Base-by-base conservation (phyloP, 2,888 invertebrate genomes). In the Tanaodytes sp. region DNA sequence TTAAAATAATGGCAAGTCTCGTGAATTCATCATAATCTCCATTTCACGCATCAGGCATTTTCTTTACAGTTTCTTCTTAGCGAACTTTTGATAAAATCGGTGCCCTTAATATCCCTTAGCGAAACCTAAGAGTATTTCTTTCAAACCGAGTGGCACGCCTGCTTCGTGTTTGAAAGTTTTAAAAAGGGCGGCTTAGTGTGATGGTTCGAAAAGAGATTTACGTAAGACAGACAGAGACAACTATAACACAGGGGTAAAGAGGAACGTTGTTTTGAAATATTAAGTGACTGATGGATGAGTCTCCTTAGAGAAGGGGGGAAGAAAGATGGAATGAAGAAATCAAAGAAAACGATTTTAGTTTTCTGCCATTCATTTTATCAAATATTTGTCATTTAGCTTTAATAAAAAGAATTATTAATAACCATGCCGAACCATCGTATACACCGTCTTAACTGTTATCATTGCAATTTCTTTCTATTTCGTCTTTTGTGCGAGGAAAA, bases 281-380 rank as follows among this genome's bases (percentile, higher is more conserved):
- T 82, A 81, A 82, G 82, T 82, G 82, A 82, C 82, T 82, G 83
- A 83, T 83, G 82, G 82, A 83, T 82, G 82, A 79, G 81, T 70
- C 79, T 82, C 80, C 78, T 75, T 76, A 76, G 80, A 78, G 73
- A 63, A 72, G 74, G 66, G 70, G 63, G 55, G 54, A 61, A 58
- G 49, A 66, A 70, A 69, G 71, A 72, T 68, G 64, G 59, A 48
- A 62, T 65, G 46, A 72, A 65, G 30, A 39, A 62, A 23, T 39
- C 59, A 65, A 68, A 67, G 65, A 62, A 68, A 67, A 67, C 52
- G 48, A 43, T 68, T 54, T 63, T 64, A 54, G 63, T 45, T 43
- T 58, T 57, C 63, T 58, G 42, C 46, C 62, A 51, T 63, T 61
- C 62, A 63, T 65, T 69, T 55, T 51, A 55, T 48, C 40, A 31